Base-by-base conservation (phyloP, 1,140 invertebrate genomes). In the Micrasema longulum region DNA sequence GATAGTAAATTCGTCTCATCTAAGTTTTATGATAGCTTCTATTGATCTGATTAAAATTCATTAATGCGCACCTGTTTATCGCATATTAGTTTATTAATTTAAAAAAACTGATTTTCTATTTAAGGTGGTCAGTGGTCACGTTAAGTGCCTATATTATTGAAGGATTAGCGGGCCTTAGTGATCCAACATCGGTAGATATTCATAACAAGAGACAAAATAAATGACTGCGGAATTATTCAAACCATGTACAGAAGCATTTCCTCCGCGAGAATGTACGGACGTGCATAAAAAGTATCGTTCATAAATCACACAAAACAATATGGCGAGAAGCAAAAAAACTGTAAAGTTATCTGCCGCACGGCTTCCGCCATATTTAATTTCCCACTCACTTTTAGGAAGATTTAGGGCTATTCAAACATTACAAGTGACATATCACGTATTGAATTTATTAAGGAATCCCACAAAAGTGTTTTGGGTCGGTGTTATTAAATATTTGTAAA, bases 401-500 rank as follows among this genome's bases (percentile, higher is more conserved):
- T 60, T 60, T 60, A 60, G 55, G 50, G 11, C 7, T 60, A 60
- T 60, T 60, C 9, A 20, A 41, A 38, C 38, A 41, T 41, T 16
- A 60, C 31, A 60, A 60, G n/a, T 41, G 55, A 60, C 55, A 60
- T 38, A 60, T 60, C 55, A 60, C 55, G 55, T 60, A 60, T 22
- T 60, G 55, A 60, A 60, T 60, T 60, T 60, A 60, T 60, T 60
- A 60, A 60, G 55, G 55, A 60, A 60, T 60, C 55, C 35, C 55
- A 60, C 55, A 60, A 60, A 60, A 60, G 55, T 60, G 55, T 60
- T 60, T 60, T 41, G 55, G 55, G 36, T 14, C 16, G 20, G 36
- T 60, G 55, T 60, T 60, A 60, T 60, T 60, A 43, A 60, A 60
- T 60, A 60, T 60, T 60, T 60, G 55, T 60, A 60, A 60, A 60